Evolutionary conservation across 2,113 vertebrate genomes (phyloP), one percentile per base, ranked within the genome.

Genomic region (Danionella cerebrum): DNA sequence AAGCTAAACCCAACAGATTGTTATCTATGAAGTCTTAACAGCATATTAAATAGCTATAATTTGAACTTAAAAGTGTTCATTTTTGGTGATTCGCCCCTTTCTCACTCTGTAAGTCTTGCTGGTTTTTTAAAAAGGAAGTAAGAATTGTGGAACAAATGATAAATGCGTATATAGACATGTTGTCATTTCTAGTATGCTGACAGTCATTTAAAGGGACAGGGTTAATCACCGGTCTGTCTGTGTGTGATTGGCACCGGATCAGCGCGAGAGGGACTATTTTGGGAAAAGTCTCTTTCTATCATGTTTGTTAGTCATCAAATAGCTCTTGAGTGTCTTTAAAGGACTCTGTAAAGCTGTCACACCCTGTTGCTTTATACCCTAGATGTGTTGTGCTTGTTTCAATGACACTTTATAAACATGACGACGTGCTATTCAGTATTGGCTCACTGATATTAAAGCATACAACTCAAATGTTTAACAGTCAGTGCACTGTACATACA

Each of bases 111-210:
- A n/a, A n/a, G n/a, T n/a, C n/a, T n/a, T n/a, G n/a, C n/a, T n/a
- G n/a, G 19, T 55, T 36, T 13, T 10, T 58, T 16, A 60, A 42
- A 29, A 33, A 33, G 51, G 51, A 53, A 33, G 27, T 12, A 10
- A 12, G 8, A 14, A 16, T 21, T 45, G 18, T 16, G n/a, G 31
- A 60, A 44, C 39, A 45, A 60, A 7, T 29, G 39, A 45, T 16
- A n/a, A n/a, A 31, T 14, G 11, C 24, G 44, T 42, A 27, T 29
- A 16, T n/a, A 29, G 14, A 29, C 38, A 21, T 60, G 25, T 45
- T 84, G 75, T 58, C 35, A 33, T 53, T 18, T 33, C 3, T 10
- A 16, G 14, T 5, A 7, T 6, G 29, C 33, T 45, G 58, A 60
- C 58, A 44, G 41, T n/a, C 39, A 60, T 33, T 7, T 5, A 14